Conservation (phyloP, 1,140 invertebrate species). For the Mamestra configurata region DNA sequence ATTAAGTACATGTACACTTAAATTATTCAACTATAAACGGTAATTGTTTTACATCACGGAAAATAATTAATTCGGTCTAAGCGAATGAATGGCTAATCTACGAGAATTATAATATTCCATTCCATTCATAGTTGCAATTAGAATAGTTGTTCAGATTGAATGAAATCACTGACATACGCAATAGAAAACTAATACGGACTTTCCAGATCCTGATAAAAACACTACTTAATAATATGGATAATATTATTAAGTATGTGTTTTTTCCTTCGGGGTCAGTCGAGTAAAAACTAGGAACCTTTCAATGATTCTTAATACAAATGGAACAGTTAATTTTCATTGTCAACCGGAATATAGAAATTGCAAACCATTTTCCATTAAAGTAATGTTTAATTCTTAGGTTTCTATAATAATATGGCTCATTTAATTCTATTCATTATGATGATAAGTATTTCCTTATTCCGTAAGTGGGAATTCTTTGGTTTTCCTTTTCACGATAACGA, state of each 20-base stretch:
- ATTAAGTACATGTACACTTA: conserved; percentile 18
- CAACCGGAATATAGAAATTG: background rate
- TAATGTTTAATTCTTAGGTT: background rate
- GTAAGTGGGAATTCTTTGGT: background rate
- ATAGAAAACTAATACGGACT: background rate
- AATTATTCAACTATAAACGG: conserved; percentile 36
- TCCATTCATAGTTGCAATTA: background rate
- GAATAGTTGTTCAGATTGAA: too few species aligned
- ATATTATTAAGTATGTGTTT: too few species aligned
- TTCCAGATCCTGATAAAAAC: background rate
- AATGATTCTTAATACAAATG: too few species aligned
- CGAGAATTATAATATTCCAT: background rate
- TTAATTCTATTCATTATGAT: background rate
- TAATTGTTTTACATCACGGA: conserved; percentile 29
- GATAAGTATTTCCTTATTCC: background rate
- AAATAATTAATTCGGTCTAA: conserved; percentile 33
- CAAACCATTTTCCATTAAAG: background rate
- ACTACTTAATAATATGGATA: too few species aligned
- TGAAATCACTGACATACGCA: background rate
- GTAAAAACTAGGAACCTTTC: too few species aligned
- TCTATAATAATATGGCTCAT: background rate
- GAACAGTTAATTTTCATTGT: too few species aligned
- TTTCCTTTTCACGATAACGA: background rate
- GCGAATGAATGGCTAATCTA: background rate
- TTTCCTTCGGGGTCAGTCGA: too few species aligned